Conservation (phyloP, 2,888 invertebrate genomes). For the Brachyopa scutellaris region DNA sequence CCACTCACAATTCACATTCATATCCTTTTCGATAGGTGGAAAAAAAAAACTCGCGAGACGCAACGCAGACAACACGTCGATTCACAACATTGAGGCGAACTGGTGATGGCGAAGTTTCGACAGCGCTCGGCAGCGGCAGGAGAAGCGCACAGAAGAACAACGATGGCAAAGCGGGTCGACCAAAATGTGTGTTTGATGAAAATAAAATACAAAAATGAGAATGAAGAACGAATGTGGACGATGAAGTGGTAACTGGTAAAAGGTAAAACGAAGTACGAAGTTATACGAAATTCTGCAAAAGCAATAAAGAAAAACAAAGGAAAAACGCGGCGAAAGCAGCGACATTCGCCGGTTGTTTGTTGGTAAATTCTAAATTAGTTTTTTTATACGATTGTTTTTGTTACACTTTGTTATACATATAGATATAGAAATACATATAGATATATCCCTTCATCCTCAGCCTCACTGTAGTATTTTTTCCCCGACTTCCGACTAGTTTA, state of each 20-base stretch:
- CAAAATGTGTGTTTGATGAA: slow-evolving; percentile 24
- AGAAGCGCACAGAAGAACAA: slow-evolving; percentile 24
- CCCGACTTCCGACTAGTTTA: background rate
- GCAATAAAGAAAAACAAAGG: slow-evolving; percentile 49
- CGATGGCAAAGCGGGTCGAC: slow-evolving; percentile 39
- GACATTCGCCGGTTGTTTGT: slow-evolving; percentile 53
- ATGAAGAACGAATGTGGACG: background rate
- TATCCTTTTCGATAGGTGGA: slow-evolving; percentile 55
- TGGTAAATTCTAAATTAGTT: background rate
- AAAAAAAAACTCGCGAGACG: slow-evolving; percentile 64
- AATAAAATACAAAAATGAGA: slow-evolving; percentile 36
- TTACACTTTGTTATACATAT: background rate
- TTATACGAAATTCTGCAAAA: slow-evolving; percentile 50
- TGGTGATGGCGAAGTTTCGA: slow-evolving; percentile 56
- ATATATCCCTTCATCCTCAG: no score
- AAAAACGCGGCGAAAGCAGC: slow-evolving; percentile 54
- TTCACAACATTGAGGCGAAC: slow-evolving; percentile 72
- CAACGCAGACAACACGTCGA: slow-evolving; percentile 66
- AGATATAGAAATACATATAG: no score
- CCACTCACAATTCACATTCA: slow-evolving; percentile 55
- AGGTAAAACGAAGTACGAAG: slow-evolving; percentile 17
- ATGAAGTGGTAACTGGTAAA: slow-evolving; percentile 1
- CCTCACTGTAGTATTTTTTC: background rate
- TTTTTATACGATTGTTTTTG: background rate
- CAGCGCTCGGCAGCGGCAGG: slow-evolving; percentile 40